phyloP scores from a whole-genome alignment of 2,888 invertebrate species.

The Leucoma salicis region DNA sequence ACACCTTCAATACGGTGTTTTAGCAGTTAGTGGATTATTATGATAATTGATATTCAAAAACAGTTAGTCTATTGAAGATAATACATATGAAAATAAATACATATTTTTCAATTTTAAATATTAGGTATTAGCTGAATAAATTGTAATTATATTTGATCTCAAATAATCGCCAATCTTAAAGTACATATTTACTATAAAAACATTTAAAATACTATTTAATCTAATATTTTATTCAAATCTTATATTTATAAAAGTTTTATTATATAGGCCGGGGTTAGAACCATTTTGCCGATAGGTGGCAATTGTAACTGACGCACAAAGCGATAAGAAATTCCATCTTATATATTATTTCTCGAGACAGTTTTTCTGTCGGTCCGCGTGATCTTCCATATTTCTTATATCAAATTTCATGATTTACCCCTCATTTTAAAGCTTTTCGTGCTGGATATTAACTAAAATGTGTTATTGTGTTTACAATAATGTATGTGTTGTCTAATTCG shows the following conservation, averaged over 20 bases:
- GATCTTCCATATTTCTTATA: no score
- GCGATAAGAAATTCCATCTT: no score
- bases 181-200: background rate
- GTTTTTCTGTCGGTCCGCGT: no score
- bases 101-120: background rate
- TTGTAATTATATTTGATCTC: constrained; percentile 15
- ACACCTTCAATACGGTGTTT: background rate
- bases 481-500: no score
- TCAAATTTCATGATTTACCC: no score
- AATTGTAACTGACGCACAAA: no score
- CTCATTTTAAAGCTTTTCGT: no score
- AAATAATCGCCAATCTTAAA: constrained; percentile 8
- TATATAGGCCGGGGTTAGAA: background rate
- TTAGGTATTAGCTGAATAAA: background rate
- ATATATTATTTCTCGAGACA: no score
- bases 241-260: background rate
- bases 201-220: background rate
- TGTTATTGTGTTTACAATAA: no score
- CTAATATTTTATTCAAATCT: constrained; percentile 11
- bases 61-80: constrained; percentile 10
- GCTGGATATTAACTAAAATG: no score
- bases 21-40: constrained; percentile 8
- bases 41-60: constrained; percentile 29
- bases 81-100: background rate
- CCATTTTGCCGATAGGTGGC: no score